Evolutionary conservation across 2,797 vertebrate species (phyloP), one percentile per base, ranked within the genome.

Genomic region (Fundulus diaphanus): DNA sequence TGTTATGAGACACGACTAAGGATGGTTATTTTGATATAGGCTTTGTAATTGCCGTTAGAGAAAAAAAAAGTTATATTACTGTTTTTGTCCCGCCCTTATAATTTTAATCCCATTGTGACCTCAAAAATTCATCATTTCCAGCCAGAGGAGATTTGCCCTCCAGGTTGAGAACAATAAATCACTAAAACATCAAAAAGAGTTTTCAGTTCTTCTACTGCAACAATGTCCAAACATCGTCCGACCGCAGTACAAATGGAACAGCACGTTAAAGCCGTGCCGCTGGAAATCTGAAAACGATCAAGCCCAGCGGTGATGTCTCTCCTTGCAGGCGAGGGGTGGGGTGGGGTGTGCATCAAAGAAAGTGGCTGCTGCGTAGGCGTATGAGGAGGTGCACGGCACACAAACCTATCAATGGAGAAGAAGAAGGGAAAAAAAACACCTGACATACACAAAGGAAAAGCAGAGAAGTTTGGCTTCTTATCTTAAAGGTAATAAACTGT

Each of bases 241-340:
- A 81, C 72, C 69, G 72, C 77, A 81, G 52, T 75, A 80, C 6
- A 65, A 44, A 76, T 63, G 1, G 18, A 78, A 70, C 56, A 59
- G 63, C 35, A 73, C 75, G 67, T 76, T 63, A 40, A 72, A 75
- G 71, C 71, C 73, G 56, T 57, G 59, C 52, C 72, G 73, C 78
- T 74, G 48, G 51, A 69, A n/a, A 67, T 81, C 74, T 74, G 70
- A 88, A 88, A 87, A 81, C 83, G 74, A 84, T 84, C 85, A 85
- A 84, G 88, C 84, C 70, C 51, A 42, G 27, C 57, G 78, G 75
- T 82, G 78, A 85, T 78, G 72, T 73, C 68, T 72, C 76, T 72
- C 46, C 44, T 76, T 84, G 3, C 70, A 56, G 46, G 59, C 61
- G 75, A 85, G 61, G 42, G 48, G 70, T 52, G 7, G 7, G 11